phyloP scores from a whole-genome alignment of 2,113 vertebrate species.

The Diglossa brunneiventris region DNA sequence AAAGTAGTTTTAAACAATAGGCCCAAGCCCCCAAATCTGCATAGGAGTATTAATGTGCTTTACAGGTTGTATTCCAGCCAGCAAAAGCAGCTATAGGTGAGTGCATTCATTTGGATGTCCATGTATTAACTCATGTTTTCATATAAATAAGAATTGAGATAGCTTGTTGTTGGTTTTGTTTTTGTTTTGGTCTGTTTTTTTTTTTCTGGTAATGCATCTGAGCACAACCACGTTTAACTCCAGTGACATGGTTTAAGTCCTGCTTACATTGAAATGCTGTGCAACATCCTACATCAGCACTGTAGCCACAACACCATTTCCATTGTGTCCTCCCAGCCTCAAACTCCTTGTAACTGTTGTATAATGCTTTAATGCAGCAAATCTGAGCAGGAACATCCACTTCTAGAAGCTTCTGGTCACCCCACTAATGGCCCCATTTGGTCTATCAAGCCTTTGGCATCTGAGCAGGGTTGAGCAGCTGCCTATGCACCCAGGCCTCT shows the following conservation, averaged over 20 bases:
- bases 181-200: background rate
- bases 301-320: background rate
- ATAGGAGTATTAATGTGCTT: background rate
- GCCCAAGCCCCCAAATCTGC: background rate
- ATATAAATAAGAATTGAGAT: background rate
- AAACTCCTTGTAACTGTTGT: background rate
- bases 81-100: background rate
- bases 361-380: background rate
- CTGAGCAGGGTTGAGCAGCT: background rate
- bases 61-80: background rate
- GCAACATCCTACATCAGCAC: background rate
- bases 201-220: background rate
- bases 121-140: background rate
- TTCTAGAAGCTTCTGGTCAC: background rate
- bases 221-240: background rate
- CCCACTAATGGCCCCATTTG: background rate
- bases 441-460: background rate
- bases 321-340: background rate
- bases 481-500: background rate
- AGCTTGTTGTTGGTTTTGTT: background rate
- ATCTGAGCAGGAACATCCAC: background rate
- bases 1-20: background rate
- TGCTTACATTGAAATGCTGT: background rate
- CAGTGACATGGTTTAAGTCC: background rate
- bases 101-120: background rate